Evolutionary conservation across 2,888 invertebrate species (phyloP).

Genomic region (Orthosia incerta): DNA sequence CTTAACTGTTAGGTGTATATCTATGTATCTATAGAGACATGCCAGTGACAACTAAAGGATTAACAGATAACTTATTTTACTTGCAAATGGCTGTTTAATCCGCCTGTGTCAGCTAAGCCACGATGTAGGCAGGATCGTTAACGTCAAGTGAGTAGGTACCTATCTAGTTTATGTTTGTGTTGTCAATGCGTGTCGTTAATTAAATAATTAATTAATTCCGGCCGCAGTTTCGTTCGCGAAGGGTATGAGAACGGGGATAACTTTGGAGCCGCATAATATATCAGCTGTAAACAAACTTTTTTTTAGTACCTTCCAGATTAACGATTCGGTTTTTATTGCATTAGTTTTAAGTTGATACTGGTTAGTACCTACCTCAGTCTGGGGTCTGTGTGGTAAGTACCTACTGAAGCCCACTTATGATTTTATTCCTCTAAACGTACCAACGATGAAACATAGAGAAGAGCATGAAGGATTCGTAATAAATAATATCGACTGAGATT

Average conservation of each 20-base stretch:
- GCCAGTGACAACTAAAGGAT: slow-evolving; percentile 15
- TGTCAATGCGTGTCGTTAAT: slow-evolving; percentile 33
- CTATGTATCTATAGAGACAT: neutral
- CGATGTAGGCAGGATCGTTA: slow-evolving; percentile 2
- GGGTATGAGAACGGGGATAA: slow-evolving; percentile 3
- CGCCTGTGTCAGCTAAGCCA: slow-evolving; percentile 4
- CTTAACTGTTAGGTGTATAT: neutral
- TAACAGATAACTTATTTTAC: slow-evolving; percentile 26
- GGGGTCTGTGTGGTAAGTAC: too few species aligned
- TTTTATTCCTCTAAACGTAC: too few species aligned
- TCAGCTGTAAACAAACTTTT: slow-evolving; percentile 21
- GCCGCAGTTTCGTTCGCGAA: slow-evolving; percentile 6
- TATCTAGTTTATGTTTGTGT: slow-evolving; percentile 36
- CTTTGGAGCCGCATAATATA: slow-evolving; percentile 9
- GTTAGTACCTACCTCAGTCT: too few species aligned
- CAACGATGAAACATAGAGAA: too few species aligned
- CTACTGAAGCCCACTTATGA: too few species aligned
- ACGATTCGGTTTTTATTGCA: slow-evolving; percentile 9
- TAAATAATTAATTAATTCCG: slow-evolving; percentile 42
- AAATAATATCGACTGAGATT: too few species aligned
- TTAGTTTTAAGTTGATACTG: neutral
- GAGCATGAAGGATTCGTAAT: too few species aligned
- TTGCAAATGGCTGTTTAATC: slow-evolving; percentile 27
- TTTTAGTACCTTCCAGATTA: neutral
- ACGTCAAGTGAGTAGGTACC: slow-evolving; percentile 16